Base-by-base conservation (phyloP, 2,113 vertebrate genomes). In the Leptodactylus fuscus region DNA sequence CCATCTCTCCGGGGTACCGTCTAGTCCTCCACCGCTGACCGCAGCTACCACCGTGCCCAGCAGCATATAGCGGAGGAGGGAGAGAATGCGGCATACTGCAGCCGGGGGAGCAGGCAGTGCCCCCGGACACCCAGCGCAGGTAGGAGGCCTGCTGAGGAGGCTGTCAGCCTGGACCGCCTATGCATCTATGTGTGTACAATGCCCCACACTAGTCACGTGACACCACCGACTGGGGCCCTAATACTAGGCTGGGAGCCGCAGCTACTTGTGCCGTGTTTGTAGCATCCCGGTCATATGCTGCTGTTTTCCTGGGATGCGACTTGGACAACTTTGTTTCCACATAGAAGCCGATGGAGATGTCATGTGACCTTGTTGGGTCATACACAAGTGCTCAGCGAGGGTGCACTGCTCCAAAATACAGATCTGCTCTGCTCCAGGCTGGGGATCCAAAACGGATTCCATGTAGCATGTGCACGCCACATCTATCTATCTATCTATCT, bases 1-100 rank as follows among this genome's bases (percentile, higher is more conserved):
- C 65, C 36, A 24, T 70, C 3, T 27, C n/a, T n/a, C n/a, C n/a
- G 13, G 76, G 20, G 12, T 1, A 34, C 41, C 1, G 6, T 13
- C 22, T 11, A 5, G 70, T 22, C 22, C 20, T 20, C 22, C 32
- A n/a, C n/a, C n/a, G n/a, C n/a, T n/a, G 69, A 15, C 12, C 18
- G 18, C 29, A 18, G 15, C 20, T 11, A 0, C 20, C 34, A 3
- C 3, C 0, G 46, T 11, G 51, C 16, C 0, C 78, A 41, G 3
- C 13, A 12, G 51, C 34, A 62, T 85, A 70, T 49, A 81, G 13
- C 41, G 38, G 9, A 10, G 44, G 38, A 67, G 34, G 46, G 8
- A 82, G 87, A 89, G 77, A 65, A 90, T 91, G 89, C 76, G 85
- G 58, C 87, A 87, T 87, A 62, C 29, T 75, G 55, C 85, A 51